These are phyloP conservation scores for Pangasius macronema DNA, from an alignment of 2,797 vertebrate genomes.

Conservation along the genomic window DNA sequence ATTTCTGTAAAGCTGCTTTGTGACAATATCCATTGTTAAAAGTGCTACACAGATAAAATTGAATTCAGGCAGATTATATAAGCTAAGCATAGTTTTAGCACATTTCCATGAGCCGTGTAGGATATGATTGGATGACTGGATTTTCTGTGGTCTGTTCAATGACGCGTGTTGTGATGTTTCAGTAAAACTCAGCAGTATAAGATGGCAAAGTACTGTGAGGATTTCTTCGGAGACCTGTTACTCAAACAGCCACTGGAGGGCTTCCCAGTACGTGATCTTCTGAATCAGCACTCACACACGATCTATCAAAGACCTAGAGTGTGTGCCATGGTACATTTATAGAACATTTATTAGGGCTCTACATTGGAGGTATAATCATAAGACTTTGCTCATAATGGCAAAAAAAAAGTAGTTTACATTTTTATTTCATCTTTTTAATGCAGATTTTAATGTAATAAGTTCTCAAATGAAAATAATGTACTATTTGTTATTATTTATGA, in stretches of 20 bases:
- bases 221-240: constrained; percentile 93
- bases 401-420: neutral
- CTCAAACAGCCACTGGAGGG: constrained; percentile 90
- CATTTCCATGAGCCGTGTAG: neutral
- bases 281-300: constrained; percentile 1
- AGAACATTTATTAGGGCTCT: constrained; percentile 17
- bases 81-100: neutral
- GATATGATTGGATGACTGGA: neutral
- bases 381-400: neutral
- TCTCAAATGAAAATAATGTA: too few relatives aligned
- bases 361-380: neutral
- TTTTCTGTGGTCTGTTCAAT: neutral
- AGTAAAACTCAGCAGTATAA: constrained; percentile 99
- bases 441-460: too few relatives aligned
- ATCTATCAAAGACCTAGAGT: constrained; percentile 17
- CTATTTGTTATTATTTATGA: too few relatives aligned
- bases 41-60: too few relatives aligned
- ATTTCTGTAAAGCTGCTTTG: too few relatives aligned
- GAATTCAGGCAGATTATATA: neutral
- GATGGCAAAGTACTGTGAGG: constrained; percentile 99
- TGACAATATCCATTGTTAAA: too few relatives aligned
- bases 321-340: constrained; percentile 9
- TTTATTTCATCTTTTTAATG: neutral
- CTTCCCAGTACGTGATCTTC: constrained; percentile 78
- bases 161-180: constrained; percentile 34